A percentile compares a stretch with the other conserved stretches of the same genome.
phyloP scores from a whole-genome alignment of 92 coral and sea anemone species.

The Palythoa heliodiscus region DNA sequence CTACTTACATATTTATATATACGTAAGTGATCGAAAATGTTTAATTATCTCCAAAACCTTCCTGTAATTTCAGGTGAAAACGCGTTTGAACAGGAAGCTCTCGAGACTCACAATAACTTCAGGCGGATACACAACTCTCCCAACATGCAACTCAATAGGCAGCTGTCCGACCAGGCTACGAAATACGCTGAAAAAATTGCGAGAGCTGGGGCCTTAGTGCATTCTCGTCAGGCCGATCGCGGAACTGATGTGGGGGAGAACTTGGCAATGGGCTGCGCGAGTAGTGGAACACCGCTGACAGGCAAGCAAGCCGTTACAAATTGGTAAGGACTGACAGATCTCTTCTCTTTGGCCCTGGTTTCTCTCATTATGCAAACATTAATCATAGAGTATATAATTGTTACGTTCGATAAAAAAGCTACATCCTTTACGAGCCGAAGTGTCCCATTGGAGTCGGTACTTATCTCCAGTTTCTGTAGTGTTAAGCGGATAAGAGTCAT shows the following conservation, averaged over 20 bases:
- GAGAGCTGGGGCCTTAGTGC: slow-evolving; percentile 66
- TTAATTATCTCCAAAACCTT: too few species aligned
- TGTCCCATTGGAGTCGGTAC: too few species aligned
- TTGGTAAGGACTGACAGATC: slow-evolving; percentile 50
- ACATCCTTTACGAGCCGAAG: too few species aligned
- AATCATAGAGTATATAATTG: too few species aligned
- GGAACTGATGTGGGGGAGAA: slow-evolving; percentile 85
- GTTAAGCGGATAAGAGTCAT: too few species aligned
- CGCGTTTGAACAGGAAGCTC: slow-evolving; percentile 71
- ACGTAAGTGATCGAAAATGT: too few species aligned
- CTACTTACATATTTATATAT: background rate
- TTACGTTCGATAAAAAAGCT: too few species aligned
- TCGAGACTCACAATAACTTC: slow-evolving; percentile 68
- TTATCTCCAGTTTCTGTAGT: too few species aligned
- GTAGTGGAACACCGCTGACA: slow-evolving; percentile 68
- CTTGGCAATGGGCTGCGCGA: slow-evolving; percentile 82
- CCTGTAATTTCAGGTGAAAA: slow-evolving; percentile 33
- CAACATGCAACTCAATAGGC: slow-evolving; percentile 55
- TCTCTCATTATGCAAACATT: background rate
- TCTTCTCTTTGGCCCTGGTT: too few species aligned
- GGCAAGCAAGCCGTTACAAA: slow-evolving; percentile 76
- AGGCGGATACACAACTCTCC: slow-evolving; percentile 78
- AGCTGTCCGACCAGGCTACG: slow-evolving; percentile 68
- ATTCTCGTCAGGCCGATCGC: slow-evolving; percentile 62
- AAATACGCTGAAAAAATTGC: slow-evolving; percentile 77